A percentile compares a stretch with the other conserved stretches of the same genome.
phyloP scores from a whole-genome alignment of 1,140 invertebrate species.

The Caenorhabditis inopinata region DNA sequence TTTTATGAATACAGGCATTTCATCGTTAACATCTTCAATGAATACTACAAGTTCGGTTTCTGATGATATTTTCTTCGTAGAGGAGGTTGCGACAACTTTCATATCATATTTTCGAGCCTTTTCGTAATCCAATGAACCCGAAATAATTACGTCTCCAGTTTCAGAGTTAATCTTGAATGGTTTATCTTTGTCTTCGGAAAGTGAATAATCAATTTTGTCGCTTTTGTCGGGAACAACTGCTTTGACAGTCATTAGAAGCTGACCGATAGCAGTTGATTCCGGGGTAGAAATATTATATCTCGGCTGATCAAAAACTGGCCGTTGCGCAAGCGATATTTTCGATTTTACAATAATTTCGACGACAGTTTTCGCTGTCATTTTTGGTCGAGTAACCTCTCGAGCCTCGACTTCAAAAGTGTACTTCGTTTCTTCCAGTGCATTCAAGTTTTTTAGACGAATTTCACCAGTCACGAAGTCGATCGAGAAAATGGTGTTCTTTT shows the following conservation, averaged over 20 bases:
- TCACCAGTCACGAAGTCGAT: not conserved
- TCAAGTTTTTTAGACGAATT: not conserved
- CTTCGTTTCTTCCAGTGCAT: not conserved
- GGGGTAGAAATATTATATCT: not conserved
- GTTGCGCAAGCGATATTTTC: not conserved
- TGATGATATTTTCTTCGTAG: not conserved
- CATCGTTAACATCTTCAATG: slow-evolving; percentile 88
- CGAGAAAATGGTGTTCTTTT: not conserved
- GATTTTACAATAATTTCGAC: not conserved
- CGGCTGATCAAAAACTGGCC: not conserved
- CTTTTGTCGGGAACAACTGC: not conserved
- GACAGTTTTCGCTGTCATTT: not conserved
- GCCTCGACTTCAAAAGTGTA: not conserved
- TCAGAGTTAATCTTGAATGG: slow-evolving; percentile 78
- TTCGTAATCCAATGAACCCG: slow-evolving; percentile 87
- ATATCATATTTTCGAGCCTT: slow-evolving; percentile 27
- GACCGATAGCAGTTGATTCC: not conserved
- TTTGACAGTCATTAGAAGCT: not conserved
- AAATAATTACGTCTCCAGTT: slow-evolving; percentile 81
- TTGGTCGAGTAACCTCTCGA: not conserved
- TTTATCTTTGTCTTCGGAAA: not conserved
- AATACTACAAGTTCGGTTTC: slow-evolving; percentile 69
- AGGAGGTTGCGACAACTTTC: slow-evolving; percentile 18
- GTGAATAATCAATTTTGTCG: not conserved
- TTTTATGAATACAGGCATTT: slow-evolving; percentile 78